Evolutionary conservation across 1,140 invertebrate genomes (phyloP).

Genomic region (Drosophila pallidifrons): DNA sequence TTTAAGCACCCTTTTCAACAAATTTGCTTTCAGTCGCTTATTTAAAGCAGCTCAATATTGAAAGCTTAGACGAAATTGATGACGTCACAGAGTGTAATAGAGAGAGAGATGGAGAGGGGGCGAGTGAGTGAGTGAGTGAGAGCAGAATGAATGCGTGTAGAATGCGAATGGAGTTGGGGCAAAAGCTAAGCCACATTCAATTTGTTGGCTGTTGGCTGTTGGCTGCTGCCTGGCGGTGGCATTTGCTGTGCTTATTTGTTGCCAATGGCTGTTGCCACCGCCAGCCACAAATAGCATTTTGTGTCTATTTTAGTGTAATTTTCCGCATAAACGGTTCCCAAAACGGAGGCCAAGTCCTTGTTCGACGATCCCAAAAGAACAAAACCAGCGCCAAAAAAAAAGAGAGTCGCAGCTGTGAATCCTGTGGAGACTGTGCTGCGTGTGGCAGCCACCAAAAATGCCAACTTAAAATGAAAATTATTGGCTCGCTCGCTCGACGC

Average conservation of each 20-base stretch:
- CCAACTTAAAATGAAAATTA: slow-evolving; percentile 77
- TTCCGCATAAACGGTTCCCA: slow-evolving; percentile 73
- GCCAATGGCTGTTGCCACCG: slow-evolving; percentile 18
- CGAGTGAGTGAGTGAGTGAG: too few relatives aligned
- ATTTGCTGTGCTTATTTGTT: slow-evolving; percentile 48
- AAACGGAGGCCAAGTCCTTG: slow-evolving; percentile 6
- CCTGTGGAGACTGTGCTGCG: slow-evolving; percentile 38
- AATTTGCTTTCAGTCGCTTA: not conserved
- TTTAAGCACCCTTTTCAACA: not conserved
- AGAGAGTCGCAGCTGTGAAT: slow-evolving; percentile 7
- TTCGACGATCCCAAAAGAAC: slow-evolving; percentile 17
- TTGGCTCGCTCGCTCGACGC: slow-evolving; percentile 59
- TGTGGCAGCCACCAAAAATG: slow-evolving; percentile 66
- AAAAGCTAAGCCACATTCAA: slow-evolving; percentile 15
- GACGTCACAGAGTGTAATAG: slow-evolving; percentile 4
- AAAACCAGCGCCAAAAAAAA: slow-evolving; percentile 39
- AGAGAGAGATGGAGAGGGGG: not conserved
- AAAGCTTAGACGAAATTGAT: slow-evolving; percentile 13
- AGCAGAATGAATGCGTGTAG: not conserved
- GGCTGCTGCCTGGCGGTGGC: slow-evolving; percentile 26
- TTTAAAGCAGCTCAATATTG: slow-evolving; percentile 1
- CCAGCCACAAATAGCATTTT: slow-evolving; percentile 73
- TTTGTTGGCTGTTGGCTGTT: slow-evolving; percentile 8
- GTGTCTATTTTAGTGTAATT: slow-evolving; percentile 82
- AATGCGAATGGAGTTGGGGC: not conserved